Percentiles rank a stretch among this genome's conserved stretches.
Conservation (phyloP, 2,113 vertebrate species). For the Oxygymnocypris stewartii region DNA sequence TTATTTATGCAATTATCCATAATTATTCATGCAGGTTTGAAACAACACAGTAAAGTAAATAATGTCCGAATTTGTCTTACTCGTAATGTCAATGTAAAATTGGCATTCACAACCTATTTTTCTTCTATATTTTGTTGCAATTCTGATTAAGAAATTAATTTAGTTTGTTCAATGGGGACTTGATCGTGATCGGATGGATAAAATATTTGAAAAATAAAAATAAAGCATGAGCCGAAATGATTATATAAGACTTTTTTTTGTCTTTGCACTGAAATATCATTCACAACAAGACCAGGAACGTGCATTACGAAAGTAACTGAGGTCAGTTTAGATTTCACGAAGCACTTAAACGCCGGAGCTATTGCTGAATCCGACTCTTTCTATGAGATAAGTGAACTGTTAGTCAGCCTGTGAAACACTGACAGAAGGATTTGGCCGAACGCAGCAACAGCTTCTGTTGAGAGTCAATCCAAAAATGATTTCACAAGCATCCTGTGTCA, state of each 20-base stretch:
- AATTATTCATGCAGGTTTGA: too few relatives aligned
- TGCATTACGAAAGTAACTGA: not conserved
- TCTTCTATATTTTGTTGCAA: not conserved
- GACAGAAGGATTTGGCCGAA: not conserved
- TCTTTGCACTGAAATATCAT: not conserved
- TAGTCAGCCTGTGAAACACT: slow-evolving; percentile 4
- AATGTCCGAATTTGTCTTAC: too few relatives aligned
- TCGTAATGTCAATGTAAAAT: not conserved
- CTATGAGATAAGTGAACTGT: slow-evolving; percentile 18
- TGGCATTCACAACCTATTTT: not conserved
- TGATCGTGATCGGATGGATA: not conserved
- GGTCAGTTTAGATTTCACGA: not conserved
- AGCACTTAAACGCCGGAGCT: not conserved
- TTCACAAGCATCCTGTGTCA: slow-evolving; percentile 30
- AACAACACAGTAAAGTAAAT: too few relatives aligned
- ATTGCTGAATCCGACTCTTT: not conserved
- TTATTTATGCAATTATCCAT: too few relatives aligned
- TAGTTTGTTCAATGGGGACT: not conserved
- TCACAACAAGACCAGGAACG: not conserved
- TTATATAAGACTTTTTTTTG: not conserved
- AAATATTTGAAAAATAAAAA: not conserved
- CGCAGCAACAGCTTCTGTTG: slow-evolving; percentile 31
- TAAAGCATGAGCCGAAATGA: not conserved
- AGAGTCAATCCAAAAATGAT: slow-evolving; percentile 21
- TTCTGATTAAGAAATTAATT: not conserved